phyloP scores from a whole-genome alignment of 2,888 invertebrate species.

The Cosmopolites sordidus region DNA sequence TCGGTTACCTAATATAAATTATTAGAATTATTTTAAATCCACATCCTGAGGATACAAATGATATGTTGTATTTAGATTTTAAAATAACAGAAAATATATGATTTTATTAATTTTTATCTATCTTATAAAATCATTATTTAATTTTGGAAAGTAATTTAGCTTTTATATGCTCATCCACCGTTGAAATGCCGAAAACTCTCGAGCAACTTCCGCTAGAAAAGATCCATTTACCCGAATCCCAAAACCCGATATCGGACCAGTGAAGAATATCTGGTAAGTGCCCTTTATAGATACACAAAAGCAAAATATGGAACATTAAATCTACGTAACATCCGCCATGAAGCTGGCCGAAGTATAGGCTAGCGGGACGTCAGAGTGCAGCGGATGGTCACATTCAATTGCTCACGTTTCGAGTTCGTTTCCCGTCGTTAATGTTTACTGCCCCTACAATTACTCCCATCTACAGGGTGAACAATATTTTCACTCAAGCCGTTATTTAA shows the following conservation, averaged over 20 bases:
- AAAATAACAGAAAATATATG: too few species aligned
- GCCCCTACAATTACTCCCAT: slow-evolving; percentile 44
- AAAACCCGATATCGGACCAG: slow-evolving; percentile 1
- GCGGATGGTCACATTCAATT: slow-evolving; percentile 46
- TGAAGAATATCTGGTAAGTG: slow-evolving; percentile 27
- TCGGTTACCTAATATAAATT: too few species aligned
- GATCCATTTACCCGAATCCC: neutral
- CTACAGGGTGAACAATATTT: neutral
- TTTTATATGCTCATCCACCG: too few species aligned
- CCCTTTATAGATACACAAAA: slow-evolving; percentile 34
- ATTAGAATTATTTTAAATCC: too few species aligned
- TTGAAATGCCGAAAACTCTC: too few species aligned
- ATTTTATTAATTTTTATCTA: too few species aligned
- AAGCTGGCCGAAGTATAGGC: slow-evolving; percentile 23
- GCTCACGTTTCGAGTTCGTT: slow-evolving; percentile 47
- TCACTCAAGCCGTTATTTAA: too few species aligned
- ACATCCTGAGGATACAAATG: too few species aligned
- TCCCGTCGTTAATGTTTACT: slow-evolving; percentile 50
- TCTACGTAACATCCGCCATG: slow-evolving; percentile 40
- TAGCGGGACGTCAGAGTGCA: slow-evolving; percentile 28
- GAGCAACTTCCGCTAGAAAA: neutral
- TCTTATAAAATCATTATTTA: too few species aligned
- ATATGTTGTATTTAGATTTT: too few species aligned
- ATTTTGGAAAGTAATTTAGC: too few species aligned
- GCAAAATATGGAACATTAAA: slow-evolving; percentile 40